Evolutionary conservation across 2,888 invertebrate genomes (phyloP), one percentile per base, ranked within the genome.

Genomic region (Chloromyia formosa): DNA sequence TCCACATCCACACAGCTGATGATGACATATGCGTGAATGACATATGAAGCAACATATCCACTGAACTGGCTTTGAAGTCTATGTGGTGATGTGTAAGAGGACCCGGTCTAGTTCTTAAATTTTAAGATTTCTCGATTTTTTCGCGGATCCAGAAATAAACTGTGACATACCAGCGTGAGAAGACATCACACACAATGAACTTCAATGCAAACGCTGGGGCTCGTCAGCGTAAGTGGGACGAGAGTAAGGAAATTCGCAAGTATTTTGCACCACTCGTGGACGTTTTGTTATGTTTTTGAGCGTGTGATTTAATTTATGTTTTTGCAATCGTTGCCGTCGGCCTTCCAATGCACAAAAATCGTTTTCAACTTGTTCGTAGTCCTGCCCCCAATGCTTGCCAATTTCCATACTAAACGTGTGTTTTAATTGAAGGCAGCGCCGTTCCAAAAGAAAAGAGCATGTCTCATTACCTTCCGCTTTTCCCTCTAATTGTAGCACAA

Each of bases 141-240:
- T 27, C 14, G 23, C 12, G n/a, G 18, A 71, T 58, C 16, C 45
- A 14, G n/a, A 9, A 66, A 61, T 53, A 14, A 71, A 49, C 45
- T 45, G 27, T n/a, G 10, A 27, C n/a, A n/a, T n/a, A n/a, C 27
- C 35, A 27, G 14, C n/a, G n/a, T n/a, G 7, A 35, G 27, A 7
- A 35, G 7, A 35, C 18, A 16, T 18, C 16, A 16, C 12, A 18
- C 61, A 60, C 73, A 76, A 84, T 84, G 83, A 84, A 84, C 77
- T 84, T 82, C 77, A 85, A 85, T 80, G 83, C 84, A 75, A 84
- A 82, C 79, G 78, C 82, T 74, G 83, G 82, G 77, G 80, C 81
- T 73, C 81, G 84, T 81, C 83, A 83, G 79, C 84, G 85, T 85
- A 85, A 85, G 85, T 85, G 81, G 80, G 79, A 81, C 79, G 81